These are phyloP conservation scores for Podarcis raffonei DNA, from an alignment of 2,113 vertebrate species.

Conservation along the genomic window DNA sequence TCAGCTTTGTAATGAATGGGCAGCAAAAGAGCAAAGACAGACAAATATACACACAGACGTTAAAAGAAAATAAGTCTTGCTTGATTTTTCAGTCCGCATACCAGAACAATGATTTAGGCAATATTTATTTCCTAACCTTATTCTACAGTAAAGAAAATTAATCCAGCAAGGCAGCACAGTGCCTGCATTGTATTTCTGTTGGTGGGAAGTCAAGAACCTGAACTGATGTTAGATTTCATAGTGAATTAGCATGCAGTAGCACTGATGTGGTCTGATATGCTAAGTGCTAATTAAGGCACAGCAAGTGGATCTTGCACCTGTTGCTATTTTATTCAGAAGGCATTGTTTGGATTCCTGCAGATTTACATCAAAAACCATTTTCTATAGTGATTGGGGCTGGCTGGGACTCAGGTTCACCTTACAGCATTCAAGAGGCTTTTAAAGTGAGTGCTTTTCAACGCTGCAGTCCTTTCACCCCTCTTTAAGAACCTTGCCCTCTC, in stretches of 20 bases:
- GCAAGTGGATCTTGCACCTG: conserved; percentile 56
- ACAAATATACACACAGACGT: background rate
- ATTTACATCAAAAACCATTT: conserved; percentile 10
- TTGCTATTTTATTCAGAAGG: background rate
- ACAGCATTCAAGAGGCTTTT: background rate
- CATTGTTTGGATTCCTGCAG: conserved; percentile 15
- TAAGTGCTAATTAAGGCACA: conserved; percentile 13
- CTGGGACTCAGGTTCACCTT: conserved; percentile 6
- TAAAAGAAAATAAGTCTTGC: background rate
- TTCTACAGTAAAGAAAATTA: conserved; percentile 39
- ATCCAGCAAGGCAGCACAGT: conserved; percentile 22
- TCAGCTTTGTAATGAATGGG: conserved; percentile 6
- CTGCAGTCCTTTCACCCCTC: background rate
- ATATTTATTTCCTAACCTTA: background rate
- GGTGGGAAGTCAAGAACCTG: conserved; percentile 30
- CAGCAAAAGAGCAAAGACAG: background rate
- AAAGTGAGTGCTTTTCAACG: conserved; percentile 9
- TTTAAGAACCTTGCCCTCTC: background rate
- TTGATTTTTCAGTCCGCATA: conserved; percentile 2
- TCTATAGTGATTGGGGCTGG: background rate
- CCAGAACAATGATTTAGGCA: conserved; percentile 9
- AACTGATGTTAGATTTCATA: conserved; percentile 28
- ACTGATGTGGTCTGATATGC: conserved; percentile 23
- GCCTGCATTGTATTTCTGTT: background rate
- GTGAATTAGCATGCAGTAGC: conserved; percentile 27